Evolutionary conservation across 2,113 vertebrate species (phyloP).

Genomic region (Camelus bactrianus): DNA sequence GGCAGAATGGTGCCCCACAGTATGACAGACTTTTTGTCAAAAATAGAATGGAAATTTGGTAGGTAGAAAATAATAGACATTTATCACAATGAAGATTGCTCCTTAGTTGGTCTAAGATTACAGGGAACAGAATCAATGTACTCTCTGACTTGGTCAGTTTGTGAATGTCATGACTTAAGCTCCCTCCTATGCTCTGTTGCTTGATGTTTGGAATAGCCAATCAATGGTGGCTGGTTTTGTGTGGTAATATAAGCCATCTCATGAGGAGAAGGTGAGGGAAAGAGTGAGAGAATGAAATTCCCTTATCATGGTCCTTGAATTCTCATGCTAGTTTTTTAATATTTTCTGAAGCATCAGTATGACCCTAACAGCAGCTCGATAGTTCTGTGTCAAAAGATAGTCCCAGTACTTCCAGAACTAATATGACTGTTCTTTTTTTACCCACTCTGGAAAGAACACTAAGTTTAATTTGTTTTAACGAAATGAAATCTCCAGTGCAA

Average conservation of each 20-base stretch:
- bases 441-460: background rate
- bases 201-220: background rate
- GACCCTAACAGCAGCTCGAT: background rate
- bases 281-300: background rate
- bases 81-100: background rate
- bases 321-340: background rate
- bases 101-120: background rate
- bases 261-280: background rate
- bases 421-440: background rate
- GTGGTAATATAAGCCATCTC: background rate
- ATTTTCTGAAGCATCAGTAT: background rate
- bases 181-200: background rate
- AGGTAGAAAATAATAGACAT: background rate
- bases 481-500: background rate
- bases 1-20: fast-evolving
- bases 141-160: background rate
- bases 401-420: background rate
- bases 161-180: background rate
- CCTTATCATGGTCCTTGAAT: background rate
- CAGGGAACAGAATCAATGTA: background rate
- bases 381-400: background rate
- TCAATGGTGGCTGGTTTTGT: background rate
- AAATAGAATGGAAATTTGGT: background rate
- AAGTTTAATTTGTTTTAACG: background rate
- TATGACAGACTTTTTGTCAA: background rate